Percentiles rank a stretch among this genome's conserved stretches.
These are phyloP conservation scores for Sipha flava DNA, from an alignment of 1,140 invertebrate genomes.

Conservation along the genomic window DNA sequence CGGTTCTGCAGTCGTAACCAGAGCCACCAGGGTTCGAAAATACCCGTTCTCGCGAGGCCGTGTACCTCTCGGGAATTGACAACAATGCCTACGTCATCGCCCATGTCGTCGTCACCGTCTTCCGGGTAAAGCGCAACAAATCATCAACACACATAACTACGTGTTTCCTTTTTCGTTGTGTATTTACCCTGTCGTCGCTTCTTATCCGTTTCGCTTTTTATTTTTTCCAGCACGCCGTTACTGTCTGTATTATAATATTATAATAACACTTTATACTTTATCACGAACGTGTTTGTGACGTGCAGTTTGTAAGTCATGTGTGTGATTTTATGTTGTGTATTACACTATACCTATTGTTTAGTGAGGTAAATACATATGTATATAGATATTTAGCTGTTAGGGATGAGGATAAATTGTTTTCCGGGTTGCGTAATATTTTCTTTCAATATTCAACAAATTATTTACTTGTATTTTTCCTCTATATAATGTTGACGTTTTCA, in stretches of 20 bases:
- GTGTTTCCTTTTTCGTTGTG: not conserved
- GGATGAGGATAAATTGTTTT: too few species aligned
- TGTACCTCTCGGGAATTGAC: not conserved
- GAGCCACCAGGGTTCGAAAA: not conserved
- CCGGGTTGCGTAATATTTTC: too few species aligned
- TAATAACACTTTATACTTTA: too few species aligned
- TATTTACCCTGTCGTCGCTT: not conserved
- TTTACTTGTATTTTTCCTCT: too few species aligned
- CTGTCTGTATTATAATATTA: not conserved
- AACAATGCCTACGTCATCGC: not conserved
- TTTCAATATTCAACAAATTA: too few species aligned
- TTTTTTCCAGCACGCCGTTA: not conserved
- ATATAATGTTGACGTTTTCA: too few species aligned
- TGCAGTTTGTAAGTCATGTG: too few species aligned
- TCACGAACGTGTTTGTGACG: too few species aligned
- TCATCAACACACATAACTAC: not conserved
- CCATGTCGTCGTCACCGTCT: not conserved
- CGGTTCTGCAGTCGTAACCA: not conserved
- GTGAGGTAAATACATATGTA: too few species aligned
- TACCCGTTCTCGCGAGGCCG: not conserved
- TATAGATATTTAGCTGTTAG: too few species aligned
- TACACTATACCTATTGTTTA: too few species aligned
- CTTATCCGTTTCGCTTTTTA: not conserved
- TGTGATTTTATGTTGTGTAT: too few species aligned
- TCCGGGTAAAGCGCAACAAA: slow-evolving; percentile 8